phyloP scores from a whole-genome alignment of 2,888 invertebrate genomes.

The Conus canariensis region DNA sequence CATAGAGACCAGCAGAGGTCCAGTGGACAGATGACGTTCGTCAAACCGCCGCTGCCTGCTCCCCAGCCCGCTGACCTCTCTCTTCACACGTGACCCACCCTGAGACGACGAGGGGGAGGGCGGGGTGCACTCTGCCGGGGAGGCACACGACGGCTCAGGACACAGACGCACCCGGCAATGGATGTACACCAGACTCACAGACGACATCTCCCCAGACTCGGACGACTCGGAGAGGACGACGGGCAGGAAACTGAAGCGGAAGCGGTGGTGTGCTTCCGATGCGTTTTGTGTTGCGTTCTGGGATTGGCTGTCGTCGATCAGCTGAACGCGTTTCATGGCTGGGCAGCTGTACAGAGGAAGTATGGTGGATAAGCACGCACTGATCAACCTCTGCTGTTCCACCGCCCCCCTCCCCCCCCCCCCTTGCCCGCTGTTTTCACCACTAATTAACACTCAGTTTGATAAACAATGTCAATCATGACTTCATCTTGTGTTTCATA shows the following conservation, averaged over 20 bases:
- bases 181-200: slow-evolving; percentile 6
- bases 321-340: not conserved
- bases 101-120: not conserved
- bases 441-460: too few species aligned
- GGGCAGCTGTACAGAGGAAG: slow-evolving; percentile 2
- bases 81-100: not conserved
- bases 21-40: slow-evolving; percentile 22
- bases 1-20: slow-evolving; percentile 16
- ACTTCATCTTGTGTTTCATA: too few species aligned
- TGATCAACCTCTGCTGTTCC: too few species aligned
- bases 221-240: not conserved
- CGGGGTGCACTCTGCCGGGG: not conserved
- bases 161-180: slow-evolving; percentile 35
- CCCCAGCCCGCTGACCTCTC: not conserved
- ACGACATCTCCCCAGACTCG: not conserved
- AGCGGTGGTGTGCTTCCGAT: not conserved
- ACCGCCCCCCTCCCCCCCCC: too few species aligned
- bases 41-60: not conserved
- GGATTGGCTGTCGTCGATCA: not conserved
- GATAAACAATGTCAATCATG: too few species aligned
- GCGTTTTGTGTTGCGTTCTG: too few species aligned
- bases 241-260: slow-evolving; percentile 28
- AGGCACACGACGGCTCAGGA: not conserved
- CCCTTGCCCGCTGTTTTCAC: too few species aligned
- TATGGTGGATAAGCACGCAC: too few species aligned